Evolutionary conservation across 23 tunicate species (phyloP).

Genomic region (Halocynthia aurantium): DNA sequence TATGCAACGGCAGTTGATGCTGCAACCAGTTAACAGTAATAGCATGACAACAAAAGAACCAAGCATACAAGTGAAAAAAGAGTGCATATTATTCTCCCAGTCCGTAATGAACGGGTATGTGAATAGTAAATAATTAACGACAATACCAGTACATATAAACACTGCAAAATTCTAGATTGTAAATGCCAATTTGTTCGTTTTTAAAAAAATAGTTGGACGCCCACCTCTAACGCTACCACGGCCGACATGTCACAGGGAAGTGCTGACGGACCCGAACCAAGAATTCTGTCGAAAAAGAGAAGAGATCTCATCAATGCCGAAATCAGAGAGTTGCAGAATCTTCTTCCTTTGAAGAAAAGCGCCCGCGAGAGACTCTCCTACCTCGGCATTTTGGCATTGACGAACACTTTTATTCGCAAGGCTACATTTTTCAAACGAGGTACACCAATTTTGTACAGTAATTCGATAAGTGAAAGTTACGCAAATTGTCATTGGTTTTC

Average conservation of each 20-base stretch:
- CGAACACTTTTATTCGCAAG: slow-evolving; percentile 95
- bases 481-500: no score
- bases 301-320: slow-evolving; percentile 93
- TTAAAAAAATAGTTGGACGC: slow-evolving; percentile 14
- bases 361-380: slow-evolving; percentile 84
- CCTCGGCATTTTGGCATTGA: slow-evolving; percentile 87
- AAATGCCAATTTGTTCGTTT: neutral
- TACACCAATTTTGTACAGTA: neutral
- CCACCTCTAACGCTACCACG: slow-evolving; percentile 8
- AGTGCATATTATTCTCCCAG: slow-evolving; percentile 86
- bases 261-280: slow-evolving; percentile 85
- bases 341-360: slow-evolving; percentile 92
- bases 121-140: neutral
- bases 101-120: slow-evolving; percentile 95
- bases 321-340: slow-evolving; percentile 88
- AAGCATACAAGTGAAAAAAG: slow-evolving; percentile 70
- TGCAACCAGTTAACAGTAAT: slow-evolving; percentile 48
- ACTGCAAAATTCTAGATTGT: neutral
- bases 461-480: no score
- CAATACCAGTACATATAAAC: neutral
- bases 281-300: slow-evolving; percentile 85
- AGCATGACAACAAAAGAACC: slow-evolving; percentile 52
- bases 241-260: slow-evolving; percentile 23
- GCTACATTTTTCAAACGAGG: slow-evolving; percentile 97
- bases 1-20: slow-evolving; percentile 79